phyloP scores from a whole-genome alignment of 2,888 invertebrate species.

The Stenoptilia bipunctidactyla region DNA sequence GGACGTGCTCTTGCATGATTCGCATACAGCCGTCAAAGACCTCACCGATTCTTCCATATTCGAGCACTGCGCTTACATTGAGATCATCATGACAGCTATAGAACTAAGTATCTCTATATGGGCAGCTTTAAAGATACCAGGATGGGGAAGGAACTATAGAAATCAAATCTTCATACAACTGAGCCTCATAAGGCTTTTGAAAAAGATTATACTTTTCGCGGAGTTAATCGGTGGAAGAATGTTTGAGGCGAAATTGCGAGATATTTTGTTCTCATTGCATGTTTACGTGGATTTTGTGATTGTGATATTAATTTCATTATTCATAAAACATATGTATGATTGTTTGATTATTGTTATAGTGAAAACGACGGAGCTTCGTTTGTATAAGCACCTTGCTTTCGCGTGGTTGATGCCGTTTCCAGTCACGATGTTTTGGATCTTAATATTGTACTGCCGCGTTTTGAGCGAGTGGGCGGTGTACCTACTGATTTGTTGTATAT shows the following conservation, averaged over 20 bases:
- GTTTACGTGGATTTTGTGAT: slow-evolving; percentile 52
- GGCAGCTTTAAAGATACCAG: slow-evolving; percentile 41
- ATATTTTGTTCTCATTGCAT: slow-evolving; percentile 26
- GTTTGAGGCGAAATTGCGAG: too few relatives aligned
- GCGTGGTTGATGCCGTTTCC: slow-evolving; percentile 48
- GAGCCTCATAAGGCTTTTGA: slow-evolving; percentile 43
- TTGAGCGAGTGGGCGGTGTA: slow-evolving; percentile 30
- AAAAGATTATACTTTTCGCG: slow-evolving; percentile 32
- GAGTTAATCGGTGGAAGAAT: too few relatives aligned
- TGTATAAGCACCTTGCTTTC: slow-evolving; percentile 34
- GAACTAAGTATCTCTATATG: slow-evolving; percentile 39
- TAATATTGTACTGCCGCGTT: slow-evolving; percentile 20
- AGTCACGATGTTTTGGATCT: slow-evolving; percentile 28
- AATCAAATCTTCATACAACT: slow-evolving; percentile 60
- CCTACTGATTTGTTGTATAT: slow-evolving; percentile 37
- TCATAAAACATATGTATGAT: slow-evolving; percentile 59
- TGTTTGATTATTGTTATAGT: slow-evolving; percentile 49
- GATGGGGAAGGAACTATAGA: slow-evolving; percentile 55
- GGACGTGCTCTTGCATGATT: too few relatives aligned
- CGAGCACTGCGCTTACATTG: slow-evolving; percentile 32
- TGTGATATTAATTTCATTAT: slow-evolving; percentile 45
- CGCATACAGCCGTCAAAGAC: neutral
- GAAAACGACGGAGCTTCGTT: slow-evolving; percentile 37
- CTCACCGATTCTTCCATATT: neutral
- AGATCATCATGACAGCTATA: slow-evolving; percentile 48